Evolutionary conservation across 2,797 vertebrate species (phyloP), one percentile per base, ranked within the genome.

Genomic region (Myoxocephalus aenaeus): DNA sequence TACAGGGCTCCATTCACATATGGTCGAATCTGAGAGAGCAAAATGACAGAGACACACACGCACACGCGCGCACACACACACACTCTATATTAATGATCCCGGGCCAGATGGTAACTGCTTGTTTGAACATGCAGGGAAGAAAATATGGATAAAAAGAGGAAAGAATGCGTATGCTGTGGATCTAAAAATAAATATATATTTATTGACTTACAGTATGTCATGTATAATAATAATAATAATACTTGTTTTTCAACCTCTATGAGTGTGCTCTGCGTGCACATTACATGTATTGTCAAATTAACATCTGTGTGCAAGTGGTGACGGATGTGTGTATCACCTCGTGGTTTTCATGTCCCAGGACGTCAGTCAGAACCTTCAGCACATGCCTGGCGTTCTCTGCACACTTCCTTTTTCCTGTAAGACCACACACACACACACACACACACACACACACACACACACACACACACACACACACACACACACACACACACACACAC

Each of bases 1-100:
- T 99, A 99, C 50, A 99, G 93, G 2, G 95, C 96, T 83, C 97
- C 98, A 7, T 99, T 99, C 89, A 99, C 98, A 68, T 98, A 99
- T 0, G 96, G 95, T 42, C 96, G 96, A 69, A 99, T 96, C 98
- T 99, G 85, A 68, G 73, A 67, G 66, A 76, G 66, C 53, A 87
- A 32, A 89, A 9, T 4, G 20, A 83, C 48, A 77, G 29, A 50
- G 25, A 46, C 14, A 62, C 25, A 29, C 64, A 46, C 14, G 36
- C 42, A 59, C 14, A 62, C 25, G 25, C 64, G 40, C 14, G 36
- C 42, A 59, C 42, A 42, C 44, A 32, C 36, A 34, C 22, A 48
- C 4, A n/a, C 5, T 32, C 32, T 32, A 32, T 32, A 34, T 51
- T 65, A 29, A 53, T 36, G 17, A 57, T 63, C 27, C 75, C 14